Conservation (phyloP, 2,888 invertebrate species). For the Crocallis elinguaria region DNA sequence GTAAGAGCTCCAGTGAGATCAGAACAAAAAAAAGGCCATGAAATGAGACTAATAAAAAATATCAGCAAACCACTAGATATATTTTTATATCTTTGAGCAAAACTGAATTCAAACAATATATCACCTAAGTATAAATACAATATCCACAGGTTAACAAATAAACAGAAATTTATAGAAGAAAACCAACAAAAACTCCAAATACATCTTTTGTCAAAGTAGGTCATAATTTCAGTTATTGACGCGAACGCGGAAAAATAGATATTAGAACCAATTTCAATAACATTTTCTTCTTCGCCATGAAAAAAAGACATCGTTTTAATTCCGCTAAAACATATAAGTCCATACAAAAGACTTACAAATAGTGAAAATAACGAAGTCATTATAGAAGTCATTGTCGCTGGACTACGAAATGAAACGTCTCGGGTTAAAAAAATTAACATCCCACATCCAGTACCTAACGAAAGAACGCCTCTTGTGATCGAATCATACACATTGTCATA, state of each 20-base stretch:
- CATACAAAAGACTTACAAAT: slow-evolving; percentile 52
- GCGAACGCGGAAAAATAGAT: slow-evolving; percentile 61
- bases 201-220: slow-evolving; percentile 61
- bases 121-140: slow-evolving; percentile 60
- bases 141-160: slow-evolving; percentile 66
- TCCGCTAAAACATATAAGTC: slow-evolving; percentile 63
- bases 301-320: slow-evolving; percentile 73
- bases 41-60: slow-evolving; percentile 45
- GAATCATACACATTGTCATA: slow-evolving; percentile 46
- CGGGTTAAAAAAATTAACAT: slow-evolving; percentile 62
- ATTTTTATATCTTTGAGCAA: slow-evolving; percentile 49
- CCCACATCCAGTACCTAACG: slow-evolving; percentile 65
- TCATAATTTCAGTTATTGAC: slow-evolving; percentile 65
- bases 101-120: slow-evolving; percentile 40
- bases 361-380: slow-evolving; percentile 57
- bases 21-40: slow-evolving; percentile 68
- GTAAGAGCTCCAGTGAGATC: slow-evolving; percentile 61
- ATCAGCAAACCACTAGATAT: slow-evolving; percentile 47
- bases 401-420: slow-evolving; percentile 69
- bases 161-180: slow-evolving; percentile 56
- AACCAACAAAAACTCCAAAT: slow-evolving; percentile 72
- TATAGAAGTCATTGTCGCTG: slow-evolving; percentile 71
- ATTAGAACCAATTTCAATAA: slow-evolving; percentile 61
- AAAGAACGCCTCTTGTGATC: slow-evolving; percentile 55
- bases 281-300: slow-evolving; percentile 70